These are phyloP conservation scores for Microctonus brassicae DNA, from an alignment of 2,888 invertebrate species.

Conservation along the genomic window DNA sequence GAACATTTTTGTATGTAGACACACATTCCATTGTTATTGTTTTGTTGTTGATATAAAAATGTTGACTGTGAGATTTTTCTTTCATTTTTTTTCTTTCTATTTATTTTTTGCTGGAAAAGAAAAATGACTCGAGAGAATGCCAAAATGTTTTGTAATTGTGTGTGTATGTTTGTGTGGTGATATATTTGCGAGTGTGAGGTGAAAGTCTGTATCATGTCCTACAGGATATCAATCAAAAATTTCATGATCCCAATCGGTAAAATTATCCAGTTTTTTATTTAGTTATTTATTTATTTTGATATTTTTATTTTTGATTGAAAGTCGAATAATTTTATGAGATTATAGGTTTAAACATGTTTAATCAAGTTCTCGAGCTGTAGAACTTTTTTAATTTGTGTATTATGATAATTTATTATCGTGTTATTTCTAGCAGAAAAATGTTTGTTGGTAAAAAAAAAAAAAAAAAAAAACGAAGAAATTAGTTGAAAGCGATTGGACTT, in stretches of 20 bases:
- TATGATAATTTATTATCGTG: no score
- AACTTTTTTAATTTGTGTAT: no score
- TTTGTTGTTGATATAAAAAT: slow-evolving; percentile 21
- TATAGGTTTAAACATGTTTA: no score
- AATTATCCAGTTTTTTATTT: slow-evolving; percentile 22
- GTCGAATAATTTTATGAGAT: background rate
- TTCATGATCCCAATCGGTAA: slow-evolving; percentile 37
- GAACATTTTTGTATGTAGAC: background rate
- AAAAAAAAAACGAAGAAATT: no score
- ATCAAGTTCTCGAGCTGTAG: no score
- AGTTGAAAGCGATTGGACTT: no score
- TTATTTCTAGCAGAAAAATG: no score
- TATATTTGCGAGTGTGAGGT: slow-evolving; percentile 16
- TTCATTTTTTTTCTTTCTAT: background rate
- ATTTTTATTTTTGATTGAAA: background rate
- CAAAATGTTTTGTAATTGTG: background rate
- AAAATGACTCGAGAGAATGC: background rate
- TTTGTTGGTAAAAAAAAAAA: no score
- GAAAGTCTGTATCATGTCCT: slow-evolving; percentile 11
- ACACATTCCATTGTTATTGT: slow-evolving; percentile 33
- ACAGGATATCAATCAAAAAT: slow-evolving; percentile 38
- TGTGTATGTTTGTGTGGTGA: background rate
- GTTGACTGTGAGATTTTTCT: background rate
- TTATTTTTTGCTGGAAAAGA: slow-evolving; percentile 1
- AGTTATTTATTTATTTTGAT: background rate